Evolutionary conservation across 1,140 invertebrate species (phyloP), one percentile per base, ranked within the genome.

Genomic region (Ooceraea biroi): DNA sequence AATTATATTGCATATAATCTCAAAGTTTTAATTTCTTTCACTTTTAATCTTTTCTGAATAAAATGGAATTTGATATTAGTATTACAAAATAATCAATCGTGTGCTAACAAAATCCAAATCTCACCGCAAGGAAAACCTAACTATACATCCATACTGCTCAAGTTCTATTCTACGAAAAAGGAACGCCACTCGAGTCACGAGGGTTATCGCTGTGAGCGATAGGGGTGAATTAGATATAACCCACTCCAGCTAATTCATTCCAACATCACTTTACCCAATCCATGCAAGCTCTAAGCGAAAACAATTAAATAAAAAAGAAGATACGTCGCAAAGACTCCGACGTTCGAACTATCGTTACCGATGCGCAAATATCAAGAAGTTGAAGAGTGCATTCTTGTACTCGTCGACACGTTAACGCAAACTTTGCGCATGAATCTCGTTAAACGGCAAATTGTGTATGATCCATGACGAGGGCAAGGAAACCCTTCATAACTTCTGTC

Each of bases 241-340:
- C 27, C 57, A 68, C 69, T 74, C 50, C 63, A 84, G 19, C 22
- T 71, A 78, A 25, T 17, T 84, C 68, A 88, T 44, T 48, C 52
- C 36, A 87, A 85, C 74, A 88, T 83, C 87, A 88, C 76, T 48
- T 61, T 68, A 84, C 19, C 55, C 55, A 83, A 55, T 74, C 14
- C 88, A 88, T 89, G 84, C 88, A 88, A 55, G 83, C 78, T 85
- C 57, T 82, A 88, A 73, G 86, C 46, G 76, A 71, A 82, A 85
- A 85, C 83, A 85, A 77, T 55, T 30, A 88, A 85, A 85, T 76
- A 87, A 82, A 83, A 84, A 82, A 76, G 57, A 2, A 83, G 10
- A 50, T 60, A 84, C 61, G 58, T 65, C 46, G 84, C 87, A 85
- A 72, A 86, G 88, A 89, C 84, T 88, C 87, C 87, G 84, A 88